These are phyloP conservation scores for Sialia sialis DNA, from an alignment of 2,113 vertebrate genomes.

Conservation along the genomic window DNA sequence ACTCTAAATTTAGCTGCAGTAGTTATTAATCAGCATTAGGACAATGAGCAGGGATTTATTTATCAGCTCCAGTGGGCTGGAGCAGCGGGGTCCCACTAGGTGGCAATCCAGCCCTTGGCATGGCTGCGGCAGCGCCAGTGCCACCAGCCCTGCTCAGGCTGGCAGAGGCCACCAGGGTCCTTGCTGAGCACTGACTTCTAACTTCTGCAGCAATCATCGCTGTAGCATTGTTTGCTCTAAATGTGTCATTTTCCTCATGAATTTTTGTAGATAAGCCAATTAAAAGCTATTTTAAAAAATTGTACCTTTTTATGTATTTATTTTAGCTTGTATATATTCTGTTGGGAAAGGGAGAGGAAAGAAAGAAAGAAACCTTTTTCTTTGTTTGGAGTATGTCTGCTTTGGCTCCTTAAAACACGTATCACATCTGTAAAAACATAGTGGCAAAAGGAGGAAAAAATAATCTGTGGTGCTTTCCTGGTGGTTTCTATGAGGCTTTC, in stretches of 20 bases:
- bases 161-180: neutral
- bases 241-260: neutral
- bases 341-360: neutral
- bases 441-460: constrained; percentile 33
- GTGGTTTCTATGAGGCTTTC: constrained; percentile 5
- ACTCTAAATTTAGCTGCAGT: neutral
- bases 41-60: neutral
- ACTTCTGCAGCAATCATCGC: neutral
- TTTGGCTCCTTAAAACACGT: neutral
- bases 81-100: constrained; percentile 24
- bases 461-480: neutral
- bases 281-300: neutral
- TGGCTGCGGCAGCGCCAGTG: neutral
- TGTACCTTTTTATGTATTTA: neutral
- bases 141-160: accelerated
- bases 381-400: constrained; percentile 1
- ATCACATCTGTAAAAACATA: constrained; percentile 39
- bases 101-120: constrained; percentile 34
- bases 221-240: neutral
- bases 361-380: neutral
- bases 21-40: accelerated
- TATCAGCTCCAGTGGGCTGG: accelerated
- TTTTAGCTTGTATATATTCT: neutral
- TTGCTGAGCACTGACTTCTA: accelerated
- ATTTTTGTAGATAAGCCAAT: neutral